These are phyloP conservation scores for Torymus texanus DNA, from an alignment of 2,888 invertebrate species.

Conservation along the genomic window DNA sequence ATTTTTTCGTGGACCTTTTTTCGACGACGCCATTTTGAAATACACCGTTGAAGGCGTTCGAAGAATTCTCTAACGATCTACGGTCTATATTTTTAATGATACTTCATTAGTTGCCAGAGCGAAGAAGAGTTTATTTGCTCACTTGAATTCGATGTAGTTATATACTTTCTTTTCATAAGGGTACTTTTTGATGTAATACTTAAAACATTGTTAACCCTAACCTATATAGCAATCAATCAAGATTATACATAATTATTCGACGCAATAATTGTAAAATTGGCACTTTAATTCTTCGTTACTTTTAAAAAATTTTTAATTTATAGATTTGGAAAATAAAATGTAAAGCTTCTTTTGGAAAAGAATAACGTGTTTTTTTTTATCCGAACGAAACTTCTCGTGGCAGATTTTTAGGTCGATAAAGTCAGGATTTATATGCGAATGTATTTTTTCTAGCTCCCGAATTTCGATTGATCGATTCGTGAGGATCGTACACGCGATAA, in stretches of 20 bases:
- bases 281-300: too few species aligned
- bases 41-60: constrained; percentile 60
- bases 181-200: too few species aligned
- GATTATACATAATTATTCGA: too few species aligned
- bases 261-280: too few species aligned
- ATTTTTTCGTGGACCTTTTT: constrained; percentile 43
- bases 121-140: constrained; percentile 48
- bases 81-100: constrained; percentile 56
- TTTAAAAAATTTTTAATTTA: too few species aligned
- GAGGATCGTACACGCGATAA: constrained; percentile 64
- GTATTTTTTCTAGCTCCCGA: constrained; percentile 42
- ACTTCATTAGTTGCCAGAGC: constrained; percentile 54
- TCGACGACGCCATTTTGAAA: constrained; percentile 62
- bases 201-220: too few species aligned
- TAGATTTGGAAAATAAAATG: neutral
- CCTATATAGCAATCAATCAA: too few species aligned
- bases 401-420: constrained; percentile 48
- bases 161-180: too few species aligned
- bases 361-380: constrained; percentile 24
- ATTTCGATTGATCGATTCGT: constrained; percentile 60
- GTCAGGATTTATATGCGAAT: constrained; percentile 49
- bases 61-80: constrained; percentile 60
- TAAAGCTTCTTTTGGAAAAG: constrained; percentile 9
- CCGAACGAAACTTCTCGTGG: constrained; percentile 24
- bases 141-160: constrained; percentile 4